phyloP scores from a whole-genome alignment of 2,113 vertebrate genomes.

The Spizaetus ornatus region DNA sequence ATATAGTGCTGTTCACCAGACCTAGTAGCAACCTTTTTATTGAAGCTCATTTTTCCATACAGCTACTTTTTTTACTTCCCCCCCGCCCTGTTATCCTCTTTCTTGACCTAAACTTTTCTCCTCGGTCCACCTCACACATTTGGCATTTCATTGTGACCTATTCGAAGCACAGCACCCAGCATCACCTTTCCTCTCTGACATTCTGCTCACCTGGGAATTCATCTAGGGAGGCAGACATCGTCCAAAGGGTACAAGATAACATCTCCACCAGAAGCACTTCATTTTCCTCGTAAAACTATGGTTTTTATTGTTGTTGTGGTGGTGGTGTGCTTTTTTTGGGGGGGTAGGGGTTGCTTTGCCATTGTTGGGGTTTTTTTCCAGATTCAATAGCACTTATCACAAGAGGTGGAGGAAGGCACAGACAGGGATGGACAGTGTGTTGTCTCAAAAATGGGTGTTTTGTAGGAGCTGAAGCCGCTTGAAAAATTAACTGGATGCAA shows the following conservation, averaged over 20 bases:
- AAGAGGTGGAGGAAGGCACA: background rate
- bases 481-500: background rate
- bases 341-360: rapidly evolving
- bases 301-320: rapidly evolving
- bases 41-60: background rate
- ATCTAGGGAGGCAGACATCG: background rate
- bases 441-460: background rate
- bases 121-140: rapidly evolving
- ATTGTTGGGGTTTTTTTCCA: rapidly evolving
- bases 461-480: background rate
- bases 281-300: background rate
- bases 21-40: background rate
- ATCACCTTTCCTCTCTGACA: background rate
- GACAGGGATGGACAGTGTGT: background rate
- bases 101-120: background rate
- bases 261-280: background rate
- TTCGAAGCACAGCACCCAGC: background rate
- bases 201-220: background rate
- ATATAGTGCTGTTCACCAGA: background rate
- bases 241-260: background rate
- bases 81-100: background rate
- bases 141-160: background rate
- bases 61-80: background rate
- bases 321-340: rapidly evolving
- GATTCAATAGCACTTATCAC: background rate